Conservation (phyloP, 1,140 invertebrate species). For the Tetramorium alpestre region DNA sequence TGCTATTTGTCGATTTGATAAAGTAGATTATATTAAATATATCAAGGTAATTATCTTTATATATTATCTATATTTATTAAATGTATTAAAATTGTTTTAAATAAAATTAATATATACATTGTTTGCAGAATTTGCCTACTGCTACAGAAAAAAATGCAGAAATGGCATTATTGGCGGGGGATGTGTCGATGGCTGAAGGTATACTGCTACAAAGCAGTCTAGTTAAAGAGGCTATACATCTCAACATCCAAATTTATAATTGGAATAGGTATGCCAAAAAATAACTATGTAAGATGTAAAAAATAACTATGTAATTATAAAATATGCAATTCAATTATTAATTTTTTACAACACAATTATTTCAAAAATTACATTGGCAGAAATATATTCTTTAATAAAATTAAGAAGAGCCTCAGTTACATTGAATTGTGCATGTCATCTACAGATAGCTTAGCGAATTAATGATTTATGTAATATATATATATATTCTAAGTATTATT, state of each 20-base stretch:
- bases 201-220: slow-evolving; percentile 93
- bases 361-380: not conserved
- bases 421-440: not conserved
- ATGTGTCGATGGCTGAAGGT: slow-evolving; percentile 92
- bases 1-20: slow-evolving; percentile 95
- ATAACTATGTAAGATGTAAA: not conserved
- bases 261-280: slow-evolving; percentile 91
- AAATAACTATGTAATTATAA: not conserved
- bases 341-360: not conserved
- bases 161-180: slow-evolving; percentile 92
- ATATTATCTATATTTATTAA: not conserved
- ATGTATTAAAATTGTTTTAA: not conserved
- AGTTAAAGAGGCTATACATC: slow-evolving; percentile 91
- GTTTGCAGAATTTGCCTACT: slow-evolving; percentile 79
- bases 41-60: slow-evolving; percentile 87
- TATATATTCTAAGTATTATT: not conserved
- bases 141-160: slow-evolving; percentile 91
- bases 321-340: not conserved
- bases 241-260: slow-evolving; percentile 93
- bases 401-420: not conserved
- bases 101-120: not conserved
- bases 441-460: no score
- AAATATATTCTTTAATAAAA: not conserved
- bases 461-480: not conserved
- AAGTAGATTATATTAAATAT: slow-evolving; percentile 95